These are phyloP conservation scores for Yponomeuta malinellus DNA, from an alignment of 2,888 invertebrate genomes.

Conservation along the genomic window DNA sequence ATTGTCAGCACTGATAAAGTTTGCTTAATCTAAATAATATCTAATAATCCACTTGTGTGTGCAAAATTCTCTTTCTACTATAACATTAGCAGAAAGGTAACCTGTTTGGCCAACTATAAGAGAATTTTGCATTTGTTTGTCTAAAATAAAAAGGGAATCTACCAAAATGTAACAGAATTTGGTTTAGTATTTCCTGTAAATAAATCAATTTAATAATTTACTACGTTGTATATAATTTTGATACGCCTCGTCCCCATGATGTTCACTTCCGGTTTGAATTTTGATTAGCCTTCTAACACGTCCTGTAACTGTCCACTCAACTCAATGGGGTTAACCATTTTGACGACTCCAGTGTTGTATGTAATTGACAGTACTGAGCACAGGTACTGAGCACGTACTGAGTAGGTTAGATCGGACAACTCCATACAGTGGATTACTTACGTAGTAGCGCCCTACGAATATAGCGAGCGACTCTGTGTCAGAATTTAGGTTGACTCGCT, in stretches of 20 bases:
- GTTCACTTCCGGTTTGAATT: no score
- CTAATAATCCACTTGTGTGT: conserved; percentile 14
- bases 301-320: no score
- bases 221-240: conserved; percentile 25
- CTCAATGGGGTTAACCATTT: no score
- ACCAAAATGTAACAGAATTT: conserved; percentile 59
- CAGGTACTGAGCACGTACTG: no score
- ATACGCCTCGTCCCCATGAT: no score
- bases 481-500: no score
- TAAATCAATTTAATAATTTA: conserved; percentile 66
- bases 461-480: no score
- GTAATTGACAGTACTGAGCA: no score
- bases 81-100: conserved; percentile 12
- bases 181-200: conserved; percentile 75
- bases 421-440: no score
- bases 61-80: conserved; percentile 43
- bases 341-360: no score
- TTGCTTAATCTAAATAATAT: conserved; percentile 48
- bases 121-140: conserved; percentile 56
- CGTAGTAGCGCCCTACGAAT: no score
- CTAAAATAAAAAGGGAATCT: conserved; percentile 47
- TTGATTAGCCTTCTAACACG: conserved; percentile 12
- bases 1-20: conserved; percentile 14
- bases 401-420: no score
- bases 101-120: conserved; percentile 19